These are phyloP conservation scores for Cochlearius cochlearius DNA, from an alignment of 2,113 vertebrate species.

Conservation along the genomic window DNA sequence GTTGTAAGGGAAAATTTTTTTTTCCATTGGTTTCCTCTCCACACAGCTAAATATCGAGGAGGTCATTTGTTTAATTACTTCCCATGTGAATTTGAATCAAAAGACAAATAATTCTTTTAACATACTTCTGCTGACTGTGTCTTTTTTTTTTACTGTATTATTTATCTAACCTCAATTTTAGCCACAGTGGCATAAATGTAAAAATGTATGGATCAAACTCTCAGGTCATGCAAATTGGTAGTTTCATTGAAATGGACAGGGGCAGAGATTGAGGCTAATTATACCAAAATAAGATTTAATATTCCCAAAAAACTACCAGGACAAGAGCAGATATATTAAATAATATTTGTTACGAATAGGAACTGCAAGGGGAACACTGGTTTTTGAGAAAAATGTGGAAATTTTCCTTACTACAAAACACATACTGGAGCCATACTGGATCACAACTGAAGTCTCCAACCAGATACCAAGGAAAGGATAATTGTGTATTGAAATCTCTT, in stretches of 20 bases:
- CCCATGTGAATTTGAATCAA: slow-evolving; percentile 53
- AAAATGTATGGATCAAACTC: background rate
- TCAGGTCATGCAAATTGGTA: background rate
- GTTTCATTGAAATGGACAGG: background rate
- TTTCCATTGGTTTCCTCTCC: background rate
- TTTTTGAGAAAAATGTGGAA: background rate
- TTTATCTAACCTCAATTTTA: background rate
- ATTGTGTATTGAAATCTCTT: background rate
- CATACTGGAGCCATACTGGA: background rate
- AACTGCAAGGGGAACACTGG: background rate
- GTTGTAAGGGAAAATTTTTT: background rate
- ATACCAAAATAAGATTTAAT: background rate
- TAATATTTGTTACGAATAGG: background rate
- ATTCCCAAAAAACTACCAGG: background rate
- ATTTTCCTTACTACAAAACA: background rate
- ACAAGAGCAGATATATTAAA: background rate
- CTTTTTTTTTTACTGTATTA: background rate
- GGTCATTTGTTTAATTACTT: slow-evolving; percentile 50
- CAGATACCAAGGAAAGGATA: background rate
- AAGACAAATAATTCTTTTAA: slow-evolving; percentile 36
- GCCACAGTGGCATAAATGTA: background rate
- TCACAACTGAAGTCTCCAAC: background rate
- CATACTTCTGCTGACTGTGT: background rate
- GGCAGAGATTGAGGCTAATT: background rate
- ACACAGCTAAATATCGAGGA: background rate